phyloP scores from a whole-genome alignment of 1,140 invertebrate genomes.

The Drosophila watanabei region DNA sequence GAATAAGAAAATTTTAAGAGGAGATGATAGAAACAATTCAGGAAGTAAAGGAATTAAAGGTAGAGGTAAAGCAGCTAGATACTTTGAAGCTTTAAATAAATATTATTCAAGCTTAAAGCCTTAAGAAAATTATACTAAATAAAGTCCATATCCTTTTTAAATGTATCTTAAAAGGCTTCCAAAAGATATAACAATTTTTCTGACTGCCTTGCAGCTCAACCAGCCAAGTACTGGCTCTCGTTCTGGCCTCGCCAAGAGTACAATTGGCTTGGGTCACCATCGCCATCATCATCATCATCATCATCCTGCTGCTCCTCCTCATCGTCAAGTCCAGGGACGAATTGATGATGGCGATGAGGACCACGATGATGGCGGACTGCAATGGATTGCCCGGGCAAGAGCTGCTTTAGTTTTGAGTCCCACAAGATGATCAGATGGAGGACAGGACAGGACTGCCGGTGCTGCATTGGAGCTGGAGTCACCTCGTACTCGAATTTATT shows the following conservation, averaged over 20 bases:
- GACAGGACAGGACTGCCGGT: not conserved
- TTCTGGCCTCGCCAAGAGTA: slow-evolving; percentile 43
- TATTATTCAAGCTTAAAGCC: no score
- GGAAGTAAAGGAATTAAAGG: no score
- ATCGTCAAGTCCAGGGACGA: slow-evolving; percentile 40
- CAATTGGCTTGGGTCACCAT: slow-evolving; percentile 45
- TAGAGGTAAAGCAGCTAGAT: not conserved
- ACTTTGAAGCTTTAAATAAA: not conserved
- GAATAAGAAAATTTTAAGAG: not conserved
- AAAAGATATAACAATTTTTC: not conserved
- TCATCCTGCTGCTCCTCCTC: slow-evolving; percentile 3
- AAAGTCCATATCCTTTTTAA: not conserved
- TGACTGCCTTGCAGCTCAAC: slow-evolving; percentile 26
- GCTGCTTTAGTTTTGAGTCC: slow-evolving; percentile 38
- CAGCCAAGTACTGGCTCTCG: slow-evolving; percentile 9
- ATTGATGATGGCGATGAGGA: slow-evolving; percentile 41
- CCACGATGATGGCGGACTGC: slow-evolving; percentile 16
- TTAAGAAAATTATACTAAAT: not conserved
- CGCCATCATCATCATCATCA: not conserved
- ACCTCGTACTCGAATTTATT: slow-evolving; percentile 56
- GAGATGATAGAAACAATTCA: no score
- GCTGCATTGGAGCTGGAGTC: slow-evolving; percentile 17
- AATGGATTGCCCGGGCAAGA: slow-evolving; percentile 49
- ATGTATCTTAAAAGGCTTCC: not conserved
- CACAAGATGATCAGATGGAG: slow-evolving; percentile 38